Conservation (phyloP, 1,140 invertebrate species). For the Atta texana region DNA sequence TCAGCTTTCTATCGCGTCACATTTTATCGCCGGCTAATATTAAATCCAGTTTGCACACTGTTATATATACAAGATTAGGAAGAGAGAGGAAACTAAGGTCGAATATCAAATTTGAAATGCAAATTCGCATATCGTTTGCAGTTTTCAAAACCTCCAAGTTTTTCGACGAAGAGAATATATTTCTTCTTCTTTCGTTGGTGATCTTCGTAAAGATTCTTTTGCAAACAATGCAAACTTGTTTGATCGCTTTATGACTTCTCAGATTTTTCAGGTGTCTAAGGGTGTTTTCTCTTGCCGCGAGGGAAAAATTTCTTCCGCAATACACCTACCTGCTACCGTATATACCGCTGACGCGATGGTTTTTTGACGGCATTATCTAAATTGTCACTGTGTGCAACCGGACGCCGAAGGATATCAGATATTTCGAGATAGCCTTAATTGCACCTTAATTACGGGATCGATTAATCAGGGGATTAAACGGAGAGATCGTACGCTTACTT, state of each 20-base stretch:
- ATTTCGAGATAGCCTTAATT: constrained; percentile 70
- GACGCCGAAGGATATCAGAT: constrained; percentile 62
- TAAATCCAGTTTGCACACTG: constrained; percentile 37
- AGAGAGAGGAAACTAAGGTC: constrained; percentile 1
- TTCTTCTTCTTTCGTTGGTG: constrained; percentile 11
- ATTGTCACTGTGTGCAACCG: constrained; percentile 70
- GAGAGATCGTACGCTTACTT: background rate
- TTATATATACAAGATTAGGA: constrained; percentile 40
- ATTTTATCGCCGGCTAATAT: constrained; percentile 52
- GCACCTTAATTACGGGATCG: constrained; percentile 67
- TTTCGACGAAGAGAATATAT: background rate
- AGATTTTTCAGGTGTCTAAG: constrained; percentile 41
- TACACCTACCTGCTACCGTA: constrained; percentile 48
- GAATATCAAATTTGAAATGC: constrained; percentile 33
- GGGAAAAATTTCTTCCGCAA: constrained; percentile 29
- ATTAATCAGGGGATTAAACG: constrained; percentile 33
- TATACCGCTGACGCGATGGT: background rate
- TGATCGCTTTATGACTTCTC: constrained; percentile 68
- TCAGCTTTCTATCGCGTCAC: constrained; percentile 50
- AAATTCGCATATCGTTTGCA: background rate
- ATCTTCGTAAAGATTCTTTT: constrained; percentile 22
- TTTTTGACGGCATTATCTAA: constrained; percentile 71
- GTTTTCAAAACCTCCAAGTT: background rate
- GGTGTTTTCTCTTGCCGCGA: constrained; percentile 2
- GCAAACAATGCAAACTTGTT: constrained; percentile 37